phyloP scores from a whole-genome alignment of 92 coral and sea anemone genomes.

The Epizoanthus illoricatus region DNA sequence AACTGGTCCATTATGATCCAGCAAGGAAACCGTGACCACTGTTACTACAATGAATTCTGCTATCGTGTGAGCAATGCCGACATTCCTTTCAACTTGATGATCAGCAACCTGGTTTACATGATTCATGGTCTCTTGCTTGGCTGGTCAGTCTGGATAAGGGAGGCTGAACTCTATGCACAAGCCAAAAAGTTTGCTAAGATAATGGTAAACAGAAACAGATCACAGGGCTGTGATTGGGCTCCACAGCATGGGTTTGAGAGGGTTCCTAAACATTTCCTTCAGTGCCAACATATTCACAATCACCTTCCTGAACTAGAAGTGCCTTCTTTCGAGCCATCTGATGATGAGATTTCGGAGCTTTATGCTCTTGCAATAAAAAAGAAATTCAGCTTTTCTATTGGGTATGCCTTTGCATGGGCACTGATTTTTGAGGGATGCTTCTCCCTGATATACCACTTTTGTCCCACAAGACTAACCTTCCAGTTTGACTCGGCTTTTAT shows the following conservation, averaged over 20 bases:
- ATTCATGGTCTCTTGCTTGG: slow-evolving; percentile 84
- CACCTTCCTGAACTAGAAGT: slow-evolving; percentile 70
- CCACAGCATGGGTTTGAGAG: slow-evolving; percentile 32
- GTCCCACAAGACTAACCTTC: slow-evolving; percentile 82
- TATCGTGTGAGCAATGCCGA: slow-evolving; percentile 70
- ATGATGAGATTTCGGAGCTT: slow-evolving; percentile 33
- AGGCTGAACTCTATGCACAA: slow-evolving; percentile 77
- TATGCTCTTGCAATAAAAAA: slow-evolving; percentile 66
- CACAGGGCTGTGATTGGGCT: not conserved
- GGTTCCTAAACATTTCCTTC: slow-evolving; percentile 63
- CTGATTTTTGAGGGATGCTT: slow-evolving; percentile 84
- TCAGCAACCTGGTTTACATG: slow-evolving; percentile 83
- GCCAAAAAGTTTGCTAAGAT: slow-evolving; percentile 54
- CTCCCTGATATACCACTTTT: slow-evolving; percentile 84
- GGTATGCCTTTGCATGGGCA: slow-evolving; percentile 96
- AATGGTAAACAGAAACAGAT: not conserved
- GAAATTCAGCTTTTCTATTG: slow-evolving; percentile 75
- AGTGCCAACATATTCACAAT: slow-evolving; percentile 54
- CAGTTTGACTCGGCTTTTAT: slow-evolving; percentile 97
- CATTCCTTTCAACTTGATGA: slow-evolving; percentile 91
- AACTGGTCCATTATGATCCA: slow-evolving; percentile 81
- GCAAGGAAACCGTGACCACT: slow-evolving; percentile 79
- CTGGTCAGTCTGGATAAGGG: slow-evolving; percentile 85
- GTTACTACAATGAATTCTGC: slow-evolving; percentile 93
- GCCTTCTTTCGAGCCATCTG: slow-evolving; percentile 49